phyloP scores from a whole-genome alignment of 92 coral and sea anemone genomes.

The Actinostola sp. region DNA sequence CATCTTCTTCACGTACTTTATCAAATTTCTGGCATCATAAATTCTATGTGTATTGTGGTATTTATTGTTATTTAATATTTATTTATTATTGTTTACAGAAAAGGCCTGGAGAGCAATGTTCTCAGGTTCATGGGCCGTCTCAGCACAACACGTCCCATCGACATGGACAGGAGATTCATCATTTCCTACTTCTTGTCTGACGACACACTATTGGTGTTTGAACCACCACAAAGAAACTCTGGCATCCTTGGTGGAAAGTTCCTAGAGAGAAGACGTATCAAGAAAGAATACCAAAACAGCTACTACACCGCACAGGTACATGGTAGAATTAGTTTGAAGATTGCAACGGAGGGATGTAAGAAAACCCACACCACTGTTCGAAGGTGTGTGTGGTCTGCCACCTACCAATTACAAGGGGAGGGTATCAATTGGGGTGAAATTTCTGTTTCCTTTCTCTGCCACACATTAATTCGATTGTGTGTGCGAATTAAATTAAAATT shows the following conservation, averaged over 20 bases:
- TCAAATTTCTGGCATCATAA: no score
- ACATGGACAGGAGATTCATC: constrained; percentile 91
- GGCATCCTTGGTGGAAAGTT: constrained; percentile 98
- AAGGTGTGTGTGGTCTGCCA: no score
- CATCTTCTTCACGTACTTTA: no score
- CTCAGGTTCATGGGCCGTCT: constrained; percentile 95
- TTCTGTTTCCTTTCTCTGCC: no score
- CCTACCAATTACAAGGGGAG: no score
- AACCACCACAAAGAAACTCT: constrained; percentile 97
- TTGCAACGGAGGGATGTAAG: no score
- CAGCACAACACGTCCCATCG: constrained; percentile 92
- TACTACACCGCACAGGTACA: constrained; percentile 79
- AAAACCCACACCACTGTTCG: no score
- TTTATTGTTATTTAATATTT: background rate
- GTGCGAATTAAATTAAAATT: no score
- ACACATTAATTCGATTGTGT: no score
- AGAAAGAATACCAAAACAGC: constrained; percentile 67
- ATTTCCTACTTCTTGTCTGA: constrained; percentile 96
- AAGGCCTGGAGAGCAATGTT: constrained; percentile 96
- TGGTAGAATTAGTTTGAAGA: background rate
- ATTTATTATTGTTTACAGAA: constrained; percentile 39
- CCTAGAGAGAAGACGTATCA: constrained; percentile 87
- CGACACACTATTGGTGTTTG: constrained; percentile 93
- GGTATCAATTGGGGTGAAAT: no score
- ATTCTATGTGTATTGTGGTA: background rate